Percentiles rank a stretch among this genome's conserved stretches.
Evolutionary conservation across 2,797 vertebrate genomes (phyloP).

Genomic region (Cyclura pinguis): DNA sequence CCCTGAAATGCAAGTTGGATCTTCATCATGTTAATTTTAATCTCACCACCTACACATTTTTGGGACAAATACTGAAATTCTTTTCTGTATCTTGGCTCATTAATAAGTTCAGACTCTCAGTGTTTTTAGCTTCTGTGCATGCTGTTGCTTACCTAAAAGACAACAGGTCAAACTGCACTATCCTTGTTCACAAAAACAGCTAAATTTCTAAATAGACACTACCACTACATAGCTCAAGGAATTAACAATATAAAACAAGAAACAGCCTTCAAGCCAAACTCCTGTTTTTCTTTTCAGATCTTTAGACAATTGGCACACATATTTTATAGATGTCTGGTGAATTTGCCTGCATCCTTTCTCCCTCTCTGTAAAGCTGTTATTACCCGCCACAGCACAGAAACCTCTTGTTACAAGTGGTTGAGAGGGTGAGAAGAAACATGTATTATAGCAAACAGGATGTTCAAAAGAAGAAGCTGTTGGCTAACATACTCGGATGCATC

Average conservation of each 20-base stretch:
- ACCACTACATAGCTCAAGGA: neutral
- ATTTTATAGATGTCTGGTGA: neutral
- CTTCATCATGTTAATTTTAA: conserved; percentile 27
- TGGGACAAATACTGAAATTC: conserved; percentile 35
- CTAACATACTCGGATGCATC: neutral
- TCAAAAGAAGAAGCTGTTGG: neutral
- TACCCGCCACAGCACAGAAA: neutral
- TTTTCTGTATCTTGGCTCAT: conserved; percentile 22
- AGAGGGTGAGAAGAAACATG: neutral
- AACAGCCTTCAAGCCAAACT: neutral
- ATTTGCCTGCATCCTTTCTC: neutral
- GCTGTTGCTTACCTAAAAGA: neutral
- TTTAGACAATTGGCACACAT: neutral
- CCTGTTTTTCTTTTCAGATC: neutral
- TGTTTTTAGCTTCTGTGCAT: conserved; percentile 28
- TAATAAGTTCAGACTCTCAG: neutral
- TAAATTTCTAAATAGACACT: neutral
- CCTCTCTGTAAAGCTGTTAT: neutral
- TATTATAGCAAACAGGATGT: neutral
- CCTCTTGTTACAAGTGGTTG: neutral
- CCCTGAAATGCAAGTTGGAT: conserved; percentile 13
- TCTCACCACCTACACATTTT: conserved; percentile 27
- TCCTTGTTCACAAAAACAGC: neutral
- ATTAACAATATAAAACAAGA: neutral
- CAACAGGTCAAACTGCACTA: neutral